Evolutionary conservation across 2,113 vertebrate genomes (phyloP), one percentile per base, ranked within the genome.

Genomic region (Athene cunicularia): DNA sequence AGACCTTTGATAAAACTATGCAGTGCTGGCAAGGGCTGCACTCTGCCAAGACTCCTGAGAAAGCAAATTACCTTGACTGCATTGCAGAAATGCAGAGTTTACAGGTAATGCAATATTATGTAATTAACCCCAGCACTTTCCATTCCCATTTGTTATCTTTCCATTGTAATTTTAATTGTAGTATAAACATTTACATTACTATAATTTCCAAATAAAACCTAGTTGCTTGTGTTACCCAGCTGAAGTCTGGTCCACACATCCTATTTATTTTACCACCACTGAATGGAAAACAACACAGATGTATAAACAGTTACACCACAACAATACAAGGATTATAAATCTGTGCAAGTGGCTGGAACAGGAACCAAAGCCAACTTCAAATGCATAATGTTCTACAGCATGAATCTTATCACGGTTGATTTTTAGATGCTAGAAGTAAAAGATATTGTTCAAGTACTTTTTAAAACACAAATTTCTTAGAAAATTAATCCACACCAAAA

Each of bases 31-130:
- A 95, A 80, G 89, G 92, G 56, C 90, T 80, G 80, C 80, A 23
- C 92, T 87, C 91, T 91, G 92, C 93, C 8, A 52, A 93, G 81
- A 83, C 91, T 96, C 83, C 91, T 53, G 70, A 96, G 95, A 95
- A 96, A 97, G 97, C 92, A 96, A 94, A 94, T 96, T 76, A 90
- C 74, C 82, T 75, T 85, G 83, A 97, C 97, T 84, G 97, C 97
- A 98, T 82, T 98, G 96, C 97, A 98, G 97, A 96, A 95, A 96
- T 4, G 60, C 93, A 76, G 86, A 88, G 80, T 53, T 91, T 17
- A 83, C 91, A 97, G 95, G 93, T 86, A 95, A 95, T 14, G 37
- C 28, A 32, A 49, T 37, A 52, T 64, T 91, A 81, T 17, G 74
- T 67, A 82, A 95, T 93, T 94, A 92, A 93, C 75, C 94, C 81